These are phyloP conservation scores for Heliothis virescens DNA, from an alignment of 1,140 invertebrate species.

Conservation along the genomic window DNA sequence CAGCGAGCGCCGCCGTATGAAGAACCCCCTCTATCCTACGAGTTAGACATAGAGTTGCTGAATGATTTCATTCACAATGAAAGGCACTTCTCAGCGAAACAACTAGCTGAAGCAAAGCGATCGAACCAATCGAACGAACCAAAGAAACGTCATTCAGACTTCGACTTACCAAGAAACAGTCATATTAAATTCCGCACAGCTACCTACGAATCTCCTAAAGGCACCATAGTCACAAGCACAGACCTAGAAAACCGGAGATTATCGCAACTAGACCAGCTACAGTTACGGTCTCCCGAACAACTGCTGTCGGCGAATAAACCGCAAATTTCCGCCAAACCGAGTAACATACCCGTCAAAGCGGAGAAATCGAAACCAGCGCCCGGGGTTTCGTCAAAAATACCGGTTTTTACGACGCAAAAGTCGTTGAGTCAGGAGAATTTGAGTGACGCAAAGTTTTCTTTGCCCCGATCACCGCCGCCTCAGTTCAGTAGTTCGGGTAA, in stretches of 20 bases:
- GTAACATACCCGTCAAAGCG: conserved; percentile 83
- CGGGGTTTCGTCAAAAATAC: conserved; percentile 84
- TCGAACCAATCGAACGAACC: conserved; percentile 74
- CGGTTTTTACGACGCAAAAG: conserved; percentile 82
- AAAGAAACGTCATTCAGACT: conserved; percentile 85
- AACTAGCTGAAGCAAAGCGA: conserved; percentile 77
- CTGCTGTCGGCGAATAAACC: conserved; percentile 65
- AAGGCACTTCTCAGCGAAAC: conserved; percentile 78
- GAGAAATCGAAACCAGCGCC: conserved; percentile 68
- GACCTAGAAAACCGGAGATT: conserved; percentile 82
- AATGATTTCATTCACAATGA: conserved; percentile 84
- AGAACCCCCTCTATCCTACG: conserved; percentile 77
- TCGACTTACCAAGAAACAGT: conserved; percentile 84
- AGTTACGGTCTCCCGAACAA: conserved; percentile 69
- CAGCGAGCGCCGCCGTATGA: conserved; percentile 72
- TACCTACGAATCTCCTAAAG: conserved; percentile 86
- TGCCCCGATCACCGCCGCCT: conserved; percentile 77
- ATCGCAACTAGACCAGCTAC: conserved; percentile 82
- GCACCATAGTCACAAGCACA: conserved; percentile 81
- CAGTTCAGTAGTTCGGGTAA: conserved; percentile 80
- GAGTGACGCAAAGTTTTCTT: conserved; percentile 75
- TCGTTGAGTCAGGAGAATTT: conserved; percentile 85
- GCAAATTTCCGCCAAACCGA: conserved; percentile 79
- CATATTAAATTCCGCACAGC: conserved; percentile 88
- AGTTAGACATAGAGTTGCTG: conserved; percentile 80